phyloP scores from a whole-genome alignment of 2,113 vertebrate species.

The Fregetta grallaria region DNA sequence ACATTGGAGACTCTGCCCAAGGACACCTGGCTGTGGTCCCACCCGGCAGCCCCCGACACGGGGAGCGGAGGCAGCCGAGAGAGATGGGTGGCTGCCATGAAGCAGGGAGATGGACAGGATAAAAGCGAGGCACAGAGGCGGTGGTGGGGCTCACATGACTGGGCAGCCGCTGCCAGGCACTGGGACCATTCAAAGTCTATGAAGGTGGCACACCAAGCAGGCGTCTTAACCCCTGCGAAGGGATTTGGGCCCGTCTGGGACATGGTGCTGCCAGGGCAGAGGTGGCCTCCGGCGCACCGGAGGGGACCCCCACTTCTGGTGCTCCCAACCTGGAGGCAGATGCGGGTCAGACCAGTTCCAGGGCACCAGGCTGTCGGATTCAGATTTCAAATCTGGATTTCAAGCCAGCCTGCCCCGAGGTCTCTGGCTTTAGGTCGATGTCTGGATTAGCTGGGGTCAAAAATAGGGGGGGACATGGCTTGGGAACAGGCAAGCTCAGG shows the following conservation, averaged over 20 bases:
- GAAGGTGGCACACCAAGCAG: not conserved
- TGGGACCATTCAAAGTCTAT: not conserved
- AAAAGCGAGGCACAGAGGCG: not conserved
- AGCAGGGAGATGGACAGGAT: not conserved
- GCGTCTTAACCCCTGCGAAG: not conserved
- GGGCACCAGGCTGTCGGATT: not conserved
- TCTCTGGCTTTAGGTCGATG: not conserved
- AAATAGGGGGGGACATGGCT: not conserved
- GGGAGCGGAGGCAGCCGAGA: not conserved
- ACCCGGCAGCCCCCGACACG: not conserved
- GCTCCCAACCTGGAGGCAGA: not conserved
- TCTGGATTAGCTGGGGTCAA: not conserved
- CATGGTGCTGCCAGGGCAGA: not conserved
- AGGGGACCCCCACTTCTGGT: not conserved
- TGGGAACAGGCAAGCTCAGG: not conserved
- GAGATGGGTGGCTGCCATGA: not conserved
- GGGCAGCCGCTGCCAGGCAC: not conserved
- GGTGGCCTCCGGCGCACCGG: accelerated
- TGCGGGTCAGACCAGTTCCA: not conserved
- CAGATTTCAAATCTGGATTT: not conserved
- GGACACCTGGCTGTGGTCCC: not conserved
- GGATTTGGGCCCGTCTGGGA: accelerated
- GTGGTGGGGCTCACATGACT: not conserved
- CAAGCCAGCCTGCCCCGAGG: not conserved
- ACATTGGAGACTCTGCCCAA: not conserved